Evolutionary conservation across 2,113 vertebrate genomes (phyloP), one percentile per base, ranked within the genome.

Genomic region (Turnix velox): DNA sequence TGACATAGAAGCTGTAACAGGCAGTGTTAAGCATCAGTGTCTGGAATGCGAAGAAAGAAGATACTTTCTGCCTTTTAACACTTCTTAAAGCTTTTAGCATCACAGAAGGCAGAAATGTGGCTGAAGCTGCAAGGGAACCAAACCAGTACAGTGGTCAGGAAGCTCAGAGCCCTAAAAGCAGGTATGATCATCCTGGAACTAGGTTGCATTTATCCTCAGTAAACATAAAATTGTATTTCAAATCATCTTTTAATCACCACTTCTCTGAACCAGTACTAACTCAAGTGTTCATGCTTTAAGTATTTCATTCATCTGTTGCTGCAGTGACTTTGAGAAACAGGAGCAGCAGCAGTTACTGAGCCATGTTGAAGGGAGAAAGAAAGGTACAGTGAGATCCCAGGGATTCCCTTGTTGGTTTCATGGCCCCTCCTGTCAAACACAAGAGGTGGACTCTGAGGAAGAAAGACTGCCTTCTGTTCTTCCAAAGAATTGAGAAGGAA

Each of bases 371-470:
- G 0, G 0, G 33, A 43, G 33, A 93, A 30, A 28, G 58, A 18
- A 9, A 8, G 27, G 30, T 4, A 14, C 27, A 28, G 40, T 0
- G 0, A 54, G 58, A 73, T 66, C 1, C 8, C 17, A 28, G 49
- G 4, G 9, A 10, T 40, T 24, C 17, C 19, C 15, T 49, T 15
- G 5, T 1, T 37, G 35, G 33, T 68, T 52, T 82, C 22, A 18
- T 27, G 17, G 6, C 23, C 11, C 8, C 28, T 35, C 15, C 48
- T 39, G 11, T 22, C 40, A 81, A 84, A 71, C 61, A n/a, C 11
- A 23, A 39, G 31, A 69, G 43, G 15, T 28, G 28, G 49, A 7
- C 49, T 45, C 46, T 33, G 16, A 24, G 23, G 31, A 92, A 87
- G 31, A 33, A 23, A 46, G 31, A 14, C 23, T 87, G 46, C 46